phyloP scores from a whole-genome alignment of 2,113 vertebrate species.

The Aspiorhynchus laticeps region DNA sequence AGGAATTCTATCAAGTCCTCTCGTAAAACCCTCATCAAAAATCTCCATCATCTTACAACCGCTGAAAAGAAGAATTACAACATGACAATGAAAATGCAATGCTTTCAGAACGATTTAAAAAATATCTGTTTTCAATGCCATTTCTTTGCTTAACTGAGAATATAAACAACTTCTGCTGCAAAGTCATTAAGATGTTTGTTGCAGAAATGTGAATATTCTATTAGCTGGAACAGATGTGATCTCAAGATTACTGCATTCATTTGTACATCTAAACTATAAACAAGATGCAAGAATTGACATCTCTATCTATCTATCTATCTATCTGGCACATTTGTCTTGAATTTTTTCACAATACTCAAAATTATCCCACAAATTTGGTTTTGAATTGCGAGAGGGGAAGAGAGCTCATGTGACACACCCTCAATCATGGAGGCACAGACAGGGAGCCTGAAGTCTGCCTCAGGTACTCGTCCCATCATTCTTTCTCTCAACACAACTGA shows the following conservation, averaged over 20 bases:
- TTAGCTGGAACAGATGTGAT: constrained; percentile 18
- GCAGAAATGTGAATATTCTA: constrained; percentile 39
- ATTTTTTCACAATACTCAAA: background rate
- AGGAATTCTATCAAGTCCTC: constrained; percentile 2
- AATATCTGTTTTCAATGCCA: constrained; percentile 44
- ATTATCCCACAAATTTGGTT: constrained; percentile 7
- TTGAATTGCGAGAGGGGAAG: background rate
- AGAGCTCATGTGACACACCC: constrained; percentile 17
- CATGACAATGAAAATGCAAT: constrained; percentile 32
- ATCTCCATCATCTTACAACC: background rate
- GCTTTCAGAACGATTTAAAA: constrained; percentile 13
- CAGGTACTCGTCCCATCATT: constrained; percentile 55
- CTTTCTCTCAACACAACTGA: constrained; percentile 49
- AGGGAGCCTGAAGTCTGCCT: constrained; percentile 43
- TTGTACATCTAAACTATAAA: constrained; percentile 14
- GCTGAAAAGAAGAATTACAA: constrained; percentile 29
- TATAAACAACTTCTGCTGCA: constrained; percentile 21
- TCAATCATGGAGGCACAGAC: constrained; percentile 3
- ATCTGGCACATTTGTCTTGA: background rate
- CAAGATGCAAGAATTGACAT: constrained; percentile 8
- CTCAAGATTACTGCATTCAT: background rate
- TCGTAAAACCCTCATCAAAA: constrained; percentile 25
- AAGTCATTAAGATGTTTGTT: constrained; percentile 46
- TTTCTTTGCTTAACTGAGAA: constrained; percentile 24
- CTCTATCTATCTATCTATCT: background rate